These are phyloP conservation scores for Phalloptychus januarius DNA, from an alignment of 2,797 vertebrate genomes.

Conservation along the genomic window DNA sequence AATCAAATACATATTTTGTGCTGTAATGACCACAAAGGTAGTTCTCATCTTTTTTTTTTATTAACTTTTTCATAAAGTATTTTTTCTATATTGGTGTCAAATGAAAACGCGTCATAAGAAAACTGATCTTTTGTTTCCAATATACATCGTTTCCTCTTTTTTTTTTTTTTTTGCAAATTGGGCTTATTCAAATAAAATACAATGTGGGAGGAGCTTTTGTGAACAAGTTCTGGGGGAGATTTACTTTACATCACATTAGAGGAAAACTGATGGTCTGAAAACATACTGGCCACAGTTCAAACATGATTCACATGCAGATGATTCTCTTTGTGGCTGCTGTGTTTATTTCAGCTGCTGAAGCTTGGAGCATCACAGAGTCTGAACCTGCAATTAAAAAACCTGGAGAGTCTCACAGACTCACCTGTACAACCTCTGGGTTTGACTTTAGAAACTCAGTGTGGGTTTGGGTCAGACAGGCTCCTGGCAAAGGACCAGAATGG, in stretches of 20 bases:
- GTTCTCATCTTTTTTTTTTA: too few species aligned
- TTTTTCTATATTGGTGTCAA: too few species aligned
- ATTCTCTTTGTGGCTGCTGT: background rate
- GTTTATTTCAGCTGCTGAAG: background rate
- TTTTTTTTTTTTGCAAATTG: too few species aligned
- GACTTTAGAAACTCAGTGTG: background rate
- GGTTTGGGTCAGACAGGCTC: background rate
- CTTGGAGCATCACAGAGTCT: background rate
- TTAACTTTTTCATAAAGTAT: too few species aligned
- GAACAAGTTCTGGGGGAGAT: background rate
- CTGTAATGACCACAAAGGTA: too few species aligned
- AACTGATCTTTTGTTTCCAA: background rate
- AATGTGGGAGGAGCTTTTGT: background rate
- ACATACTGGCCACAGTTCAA: background rate
- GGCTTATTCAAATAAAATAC: background rate
- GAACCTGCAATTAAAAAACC: background rate
- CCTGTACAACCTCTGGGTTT: background rate
- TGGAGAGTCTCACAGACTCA: background rate
- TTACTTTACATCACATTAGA: background rate
- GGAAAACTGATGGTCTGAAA: background rate
- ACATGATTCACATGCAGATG: background rate
- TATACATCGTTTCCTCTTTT: background rate
- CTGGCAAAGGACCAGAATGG: background rate
- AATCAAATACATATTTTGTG: background rate
- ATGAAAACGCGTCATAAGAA: background rate